Evolutionary conservation across 2,797 vertebrate species (phyloP).

Genomic region (Sebastes oblongus): DNA sequence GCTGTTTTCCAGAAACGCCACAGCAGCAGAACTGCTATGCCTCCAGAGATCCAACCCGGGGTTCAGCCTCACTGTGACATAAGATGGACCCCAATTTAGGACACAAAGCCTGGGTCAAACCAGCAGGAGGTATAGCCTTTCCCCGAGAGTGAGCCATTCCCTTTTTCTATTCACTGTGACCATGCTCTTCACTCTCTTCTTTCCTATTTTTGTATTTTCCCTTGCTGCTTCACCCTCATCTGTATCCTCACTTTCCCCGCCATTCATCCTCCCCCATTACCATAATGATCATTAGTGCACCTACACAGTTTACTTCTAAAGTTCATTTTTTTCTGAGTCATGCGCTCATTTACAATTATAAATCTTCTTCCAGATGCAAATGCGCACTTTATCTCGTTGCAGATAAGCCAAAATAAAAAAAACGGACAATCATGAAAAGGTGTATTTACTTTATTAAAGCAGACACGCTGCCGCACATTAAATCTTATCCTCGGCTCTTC

Average conservation of each 20-base stretch:
- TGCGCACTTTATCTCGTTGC: neutral
- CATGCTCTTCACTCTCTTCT: neutral
- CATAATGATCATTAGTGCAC: conserved; percentile 22
- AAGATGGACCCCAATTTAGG: conserved; percentile 71
- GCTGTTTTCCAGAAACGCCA: conserved; percentile 52
- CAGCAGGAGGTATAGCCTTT: conserved; percentile 49
- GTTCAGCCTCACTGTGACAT: conserved; percentile 59
- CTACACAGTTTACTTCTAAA: conserved; percentile 22
- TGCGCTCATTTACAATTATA: conserved; percentile 26
- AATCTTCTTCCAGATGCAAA: conserved; percentile 17
- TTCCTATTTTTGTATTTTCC: conserved; percentile 17
- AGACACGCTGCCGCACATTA: conserved; percentile 14
- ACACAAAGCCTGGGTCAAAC: conserved; percentile 71
- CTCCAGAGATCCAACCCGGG: conserved; percentile 55
- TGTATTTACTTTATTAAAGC: neutral
- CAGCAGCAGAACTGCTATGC: conserved; percentile 50
- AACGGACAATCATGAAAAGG: conserved; percentile 1
- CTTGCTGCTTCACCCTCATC: conserved; percentile 18
- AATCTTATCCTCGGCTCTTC: conserved; percentile 23
- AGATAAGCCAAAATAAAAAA: conserved; percentile 6
- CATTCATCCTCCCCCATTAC: neutral
- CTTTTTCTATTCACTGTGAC: conserved; percentile 28
- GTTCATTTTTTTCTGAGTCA: conserved; percentile 18
- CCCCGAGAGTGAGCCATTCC: conserved; percentile 33
- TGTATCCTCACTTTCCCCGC: neutral